Conservation (phyloP, 2,113 vertebrate species). For the Ammodytes marinus region DNA sequence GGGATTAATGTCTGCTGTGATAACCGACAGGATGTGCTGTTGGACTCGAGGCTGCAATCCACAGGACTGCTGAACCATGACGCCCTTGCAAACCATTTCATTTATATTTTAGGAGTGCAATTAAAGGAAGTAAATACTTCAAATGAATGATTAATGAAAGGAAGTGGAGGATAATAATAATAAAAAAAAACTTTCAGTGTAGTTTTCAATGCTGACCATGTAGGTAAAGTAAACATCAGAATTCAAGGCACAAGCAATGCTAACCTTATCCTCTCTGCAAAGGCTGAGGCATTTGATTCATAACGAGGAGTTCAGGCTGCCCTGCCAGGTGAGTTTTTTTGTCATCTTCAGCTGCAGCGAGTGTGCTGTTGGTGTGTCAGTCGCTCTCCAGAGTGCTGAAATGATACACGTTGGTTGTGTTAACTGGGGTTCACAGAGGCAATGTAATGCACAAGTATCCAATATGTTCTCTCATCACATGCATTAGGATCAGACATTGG, state of each 20-base stretch:
- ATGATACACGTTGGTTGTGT: conserved; percentile 16
- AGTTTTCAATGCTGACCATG: conserved; percentile 54
- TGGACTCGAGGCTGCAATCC: conserved; percentile 63
- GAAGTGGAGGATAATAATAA: conserved; percentile 3
- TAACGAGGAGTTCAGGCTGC: conserved; percentile 50
- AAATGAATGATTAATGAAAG: conserved; percentile 62
- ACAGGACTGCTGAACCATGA: conserved; percentile 54
- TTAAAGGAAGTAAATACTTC: conserved; percentile 61
- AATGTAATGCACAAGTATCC: conserved; percentile 9
- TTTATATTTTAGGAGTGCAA: conserved; percentile 66
- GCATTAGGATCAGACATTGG: not conserved
- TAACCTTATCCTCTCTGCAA: conserved; percentile 40
- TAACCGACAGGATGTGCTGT: conserved; percentile 65
- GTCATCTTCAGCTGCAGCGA: conserved; percentile 46
- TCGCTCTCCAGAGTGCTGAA: conserved; percentile 20
- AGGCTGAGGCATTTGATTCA: conserved; percentile 55
- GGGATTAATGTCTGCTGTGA: conserved; percentile 75
- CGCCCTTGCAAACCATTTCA: conserved; percentile 58
- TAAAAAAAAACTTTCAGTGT: conserved; percentile 13
- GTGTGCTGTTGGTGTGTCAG: conserved; percentile 17
- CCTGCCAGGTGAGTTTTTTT: conserved; percentile 67
- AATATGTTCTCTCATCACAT: not conserved
- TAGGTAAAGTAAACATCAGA: conserved; percentile 42
- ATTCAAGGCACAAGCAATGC: conserved; percentile 22
- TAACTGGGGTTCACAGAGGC: conserved; percentile 13